Evolutionary conservation across 2,113 vertebrate species (phyloP), one percentile per base, ranked within the genome.

Genomic region (Malurus elegans): DNA sequence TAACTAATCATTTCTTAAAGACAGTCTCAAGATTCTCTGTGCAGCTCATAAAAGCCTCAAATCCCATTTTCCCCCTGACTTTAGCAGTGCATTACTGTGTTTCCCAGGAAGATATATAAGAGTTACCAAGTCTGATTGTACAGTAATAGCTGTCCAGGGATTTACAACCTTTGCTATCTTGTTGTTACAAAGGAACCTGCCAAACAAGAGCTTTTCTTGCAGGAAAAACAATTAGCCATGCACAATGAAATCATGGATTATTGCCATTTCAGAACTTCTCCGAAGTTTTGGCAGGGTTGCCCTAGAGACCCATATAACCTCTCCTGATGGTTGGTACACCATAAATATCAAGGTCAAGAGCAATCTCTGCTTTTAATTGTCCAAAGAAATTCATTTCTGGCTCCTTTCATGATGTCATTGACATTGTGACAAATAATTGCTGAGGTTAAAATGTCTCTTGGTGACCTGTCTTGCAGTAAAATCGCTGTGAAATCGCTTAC

Each of bases 91-190:
- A 86, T 90, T 90, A 69, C 50, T 50, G 51, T 31, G 60, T 86
- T 94, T 90, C 56, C 66, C 72, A 44, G 51, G 67, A 67, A 79
- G 31, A 51, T n/a, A 25, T 3, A 62, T 26, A 40, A 4, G 56
- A 94, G 56, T 86, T 95, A 83, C 58, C 47, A 28, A 14, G 10
- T 83, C 21, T 86, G 90, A 83, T 66, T 40, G 71, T 51, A 47
- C 64, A 92, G 7, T 71, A 80, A 94, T 19, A 57, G 81, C 31
- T 74, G 64, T 16, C 61, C 50, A 36, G 88, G 74, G 93, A 94
- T 93, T 96, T 92, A 83, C 56, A 88, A 20, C 71, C 71, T 57
- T 71, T 88, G 82, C 50, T 96, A 80, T 92, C 95, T 86, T 74
- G 36, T 75, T 92, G 56, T 66, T 90, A 48, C 56, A 74, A 83